Evolutionary conservation across 2,113 vertebrate species (phyloP).

Genomic region (Corythaeola cristata): DNA sequence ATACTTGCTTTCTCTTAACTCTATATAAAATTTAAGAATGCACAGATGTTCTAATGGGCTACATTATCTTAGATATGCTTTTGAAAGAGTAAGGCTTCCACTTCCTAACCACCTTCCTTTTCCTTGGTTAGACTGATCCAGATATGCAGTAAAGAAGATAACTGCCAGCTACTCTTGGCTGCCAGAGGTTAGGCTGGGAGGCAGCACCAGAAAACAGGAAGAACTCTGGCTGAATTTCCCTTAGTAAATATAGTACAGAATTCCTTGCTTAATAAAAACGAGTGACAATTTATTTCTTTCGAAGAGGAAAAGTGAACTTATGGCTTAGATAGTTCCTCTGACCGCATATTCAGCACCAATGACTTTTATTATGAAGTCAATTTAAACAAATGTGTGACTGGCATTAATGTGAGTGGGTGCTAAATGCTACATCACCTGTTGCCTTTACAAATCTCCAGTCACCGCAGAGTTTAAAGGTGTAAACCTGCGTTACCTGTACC

Average conservation of each 20-base stretch:
- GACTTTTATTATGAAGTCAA: not conserved
- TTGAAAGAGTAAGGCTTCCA: not conserved
- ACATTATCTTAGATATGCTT: not conserved
- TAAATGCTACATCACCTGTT: not conserved
- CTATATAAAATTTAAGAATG: not conserved
- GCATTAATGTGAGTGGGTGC: not conserved
- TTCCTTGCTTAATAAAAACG: not conserved
- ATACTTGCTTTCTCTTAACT: not conserved
- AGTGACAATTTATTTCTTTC: not conserved
- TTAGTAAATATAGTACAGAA: not conserved
- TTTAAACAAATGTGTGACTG: not conserved
- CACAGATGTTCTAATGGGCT: not conserved
- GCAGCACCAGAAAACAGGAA: not conserved
- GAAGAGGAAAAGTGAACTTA: not conserved
- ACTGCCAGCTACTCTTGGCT: not conserved
- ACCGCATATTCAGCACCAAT: not conserved
- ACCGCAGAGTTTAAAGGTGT: not conserved
- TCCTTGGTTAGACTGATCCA: not conserved
- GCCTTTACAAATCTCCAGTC: not conserved
- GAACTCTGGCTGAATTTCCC: not conserved
- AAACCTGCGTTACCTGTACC: constrained; percentile 64
- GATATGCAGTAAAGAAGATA: not conserved
- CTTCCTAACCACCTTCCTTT: not conserved
- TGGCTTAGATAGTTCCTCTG: not conserved
- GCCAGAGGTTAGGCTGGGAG: not conserved